Percentiles rank a stretch among this genome's conserved stretches.
These are phyloP conservation scores for Keiferia lycopersicella DNA, from an alignment of 2,888 invertebrate genomes.

Conservation along the genomic window DNA sequence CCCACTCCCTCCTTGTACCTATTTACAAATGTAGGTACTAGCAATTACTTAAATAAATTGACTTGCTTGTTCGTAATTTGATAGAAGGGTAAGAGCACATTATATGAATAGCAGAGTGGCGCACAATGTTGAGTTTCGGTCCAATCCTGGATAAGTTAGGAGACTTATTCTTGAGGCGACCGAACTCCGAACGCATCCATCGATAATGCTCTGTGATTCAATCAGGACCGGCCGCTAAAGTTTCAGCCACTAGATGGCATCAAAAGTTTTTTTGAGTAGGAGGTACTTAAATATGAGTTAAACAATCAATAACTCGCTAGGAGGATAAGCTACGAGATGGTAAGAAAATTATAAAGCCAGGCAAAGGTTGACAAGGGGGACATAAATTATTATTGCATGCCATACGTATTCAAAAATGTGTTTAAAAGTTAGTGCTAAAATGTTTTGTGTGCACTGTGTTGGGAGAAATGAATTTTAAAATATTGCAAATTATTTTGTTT, in stretches of 20 bases:
- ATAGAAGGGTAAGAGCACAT: conserved; percentile 9
- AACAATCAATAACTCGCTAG: too few species aligned
- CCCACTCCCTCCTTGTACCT: too few species aligned
- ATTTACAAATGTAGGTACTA: too few species aligned
- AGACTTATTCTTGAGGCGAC: conserved; percentile 43
- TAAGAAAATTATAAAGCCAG: too few species aligned
- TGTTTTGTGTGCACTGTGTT: too few species aligned
- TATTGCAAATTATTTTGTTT: too few species aligned
- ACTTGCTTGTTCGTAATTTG: neutral
- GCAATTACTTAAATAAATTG: conserved; percentile 1
- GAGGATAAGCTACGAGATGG: too few species aligned
- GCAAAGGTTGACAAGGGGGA: too few species aligned
- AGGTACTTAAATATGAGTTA: neutral
- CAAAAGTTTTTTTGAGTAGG: neutral
- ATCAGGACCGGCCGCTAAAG: conserved; percentile 14
- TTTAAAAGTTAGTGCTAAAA: too few species aligned
- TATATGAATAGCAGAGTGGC: conserved; percentile 31
- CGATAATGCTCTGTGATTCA: conserved; percentile 43
- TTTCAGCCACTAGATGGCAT: neutral
- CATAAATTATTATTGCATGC: too few species aligned
- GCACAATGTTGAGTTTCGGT: conserved; percentile 40
- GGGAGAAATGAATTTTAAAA: too few species aligned
- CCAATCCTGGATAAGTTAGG: conserved; percentile 53
- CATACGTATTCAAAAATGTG: too few species aligned
- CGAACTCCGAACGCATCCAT: conserved; percentile 39